phyloP scores from a whole-genome alignment of 1,140 invertebrate species.

The Drosophila grimshawi region DNA sequence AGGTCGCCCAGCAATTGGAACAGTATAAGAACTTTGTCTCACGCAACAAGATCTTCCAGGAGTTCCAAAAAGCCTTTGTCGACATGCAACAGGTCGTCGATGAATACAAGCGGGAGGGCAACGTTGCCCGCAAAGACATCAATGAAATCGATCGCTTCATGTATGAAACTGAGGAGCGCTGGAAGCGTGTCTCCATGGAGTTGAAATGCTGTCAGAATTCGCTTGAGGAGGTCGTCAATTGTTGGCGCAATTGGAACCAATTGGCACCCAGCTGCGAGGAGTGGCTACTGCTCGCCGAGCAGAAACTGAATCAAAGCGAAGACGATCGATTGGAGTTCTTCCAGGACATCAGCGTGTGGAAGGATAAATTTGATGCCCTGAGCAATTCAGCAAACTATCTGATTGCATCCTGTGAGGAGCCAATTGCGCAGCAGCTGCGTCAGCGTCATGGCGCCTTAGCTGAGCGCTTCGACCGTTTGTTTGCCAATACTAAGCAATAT shows the following conservation, averaged over 20 bases:
- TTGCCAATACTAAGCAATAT: constrained; percentile 92
- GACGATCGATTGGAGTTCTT: constrained; percentile 95
- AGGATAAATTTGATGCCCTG: constrained; percentile 93
- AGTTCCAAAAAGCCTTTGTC: constrained; percentile 95
- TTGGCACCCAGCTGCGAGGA: constrained; percentile 90
- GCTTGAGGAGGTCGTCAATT: constrained; percentile 93
- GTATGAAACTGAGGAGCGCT: constrained; percentile 93
- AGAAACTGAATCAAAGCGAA: constrained; percentile 90
- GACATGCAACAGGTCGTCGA: constrained; percentile 96
- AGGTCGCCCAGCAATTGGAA: constrained; percentile 92
- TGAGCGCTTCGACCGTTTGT: constrained; percentile 92
- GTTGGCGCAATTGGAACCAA: constrained; percentile 94
- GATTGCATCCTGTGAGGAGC: constrained; percentile 93
- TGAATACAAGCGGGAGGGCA: constrained; percentile 94
- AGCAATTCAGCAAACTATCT: constrained; percentile 95
- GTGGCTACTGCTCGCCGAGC: constrained; percentile 93
- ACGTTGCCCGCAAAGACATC: constrained; percentile 91
- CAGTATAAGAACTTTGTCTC: constrained; percentile 97
- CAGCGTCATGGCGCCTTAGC: constrained; percentile 90
- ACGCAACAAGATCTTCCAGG: constrained; percentile 95
- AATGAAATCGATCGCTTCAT: constrained; percentile 93
- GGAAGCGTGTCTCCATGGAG: constrained; percentile 95
- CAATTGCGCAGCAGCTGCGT: constrained; percentile 91
- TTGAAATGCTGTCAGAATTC: constrained; percentile 95
- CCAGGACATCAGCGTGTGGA: constrained; percentile 94